Evolutionary conservation across 37 sponge, comb jelly and placozoan genomes (phyloP).

Genomic region (Sycon ciliatum): DNA sequence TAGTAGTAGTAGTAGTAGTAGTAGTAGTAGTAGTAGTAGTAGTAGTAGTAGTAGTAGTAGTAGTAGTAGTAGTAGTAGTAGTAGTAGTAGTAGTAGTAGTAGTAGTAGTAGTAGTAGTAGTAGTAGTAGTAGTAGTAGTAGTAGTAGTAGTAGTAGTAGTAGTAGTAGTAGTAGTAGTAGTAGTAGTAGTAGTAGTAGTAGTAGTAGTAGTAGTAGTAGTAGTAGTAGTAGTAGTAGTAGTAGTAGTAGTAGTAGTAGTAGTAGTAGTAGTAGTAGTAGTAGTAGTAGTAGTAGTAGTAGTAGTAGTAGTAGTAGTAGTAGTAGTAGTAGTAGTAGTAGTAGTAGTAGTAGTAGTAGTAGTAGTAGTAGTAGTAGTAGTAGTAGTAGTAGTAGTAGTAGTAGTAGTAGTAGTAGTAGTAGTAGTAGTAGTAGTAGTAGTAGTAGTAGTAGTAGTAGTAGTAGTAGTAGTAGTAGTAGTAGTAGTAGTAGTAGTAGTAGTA

Average conservation of each 20-base stretch:
- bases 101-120: conserved; percentile 8
- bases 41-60: conserved; percentile 8
- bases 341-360: neutral
- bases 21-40: conserved; percentile 8
- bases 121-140: conserved; percentile 6
- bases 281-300: conserved; percentile 8
- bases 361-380: neutral
- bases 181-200: conserved; percentile 6
- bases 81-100: conserved; percentile 8
- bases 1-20: conserved; percentile 6
- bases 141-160: conserved; percentile 8
- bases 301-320: conserved; percentile 6
- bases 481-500: neutral
- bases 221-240: conserved; percentile 8
- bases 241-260: conserved; percentile 6
- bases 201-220: conserved; percentile 8
- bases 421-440: neutral
- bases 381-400: neutral
- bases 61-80: conserved; percentile 6
- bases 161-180: conserved; percentile 8
- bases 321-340: neutral
- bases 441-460: neutral
- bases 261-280: conserved; percentile 8
- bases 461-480: neutral
- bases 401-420: conserved; percentile 1